Evolutionary conservation across 2,113 vertebrate genomes (phyloP), one percentile per base, ranked within the genome.

Genomic region (Corythaixoides concolor): DNA sequence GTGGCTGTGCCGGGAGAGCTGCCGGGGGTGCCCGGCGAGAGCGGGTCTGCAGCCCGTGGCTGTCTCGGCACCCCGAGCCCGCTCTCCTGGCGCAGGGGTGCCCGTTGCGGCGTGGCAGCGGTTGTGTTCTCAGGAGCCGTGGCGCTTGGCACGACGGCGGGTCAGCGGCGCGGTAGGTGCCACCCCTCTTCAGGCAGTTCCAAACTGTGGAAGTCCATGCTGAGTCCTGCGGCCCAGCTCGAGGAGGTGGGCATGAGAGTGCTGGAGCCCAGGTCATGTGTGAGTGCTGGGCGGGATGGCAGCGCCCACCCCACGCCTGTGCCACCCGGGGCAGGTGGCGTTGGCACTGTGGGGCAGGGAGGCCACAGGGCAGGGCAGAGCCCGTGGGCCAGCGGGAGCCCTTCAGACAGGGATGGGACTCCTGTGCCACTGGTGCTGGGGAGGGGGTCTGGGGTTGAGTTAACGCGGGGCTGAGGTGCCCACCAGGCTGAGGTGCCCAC

Each of bases 71-170:
- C 45, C 39, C 60, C 2, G 11, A 8, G 55, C 2, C 26, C 39
- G 14, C 33, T 5, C 43, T 70, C 24, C 19, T 1, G 56, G 89
- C 3, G 12, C 73, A 1, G 55, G 6, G 21, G 9, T 12, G 50
- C 43, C 50, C 58, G 35, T 6, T 2, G 66, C 2, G 1, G 20
- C 3, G 1, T 8, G 35, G 43, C 16, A 3, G 56, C 23, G 2
- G 6, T 1, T 4, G 35, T 6, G 35, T 10, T 35, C 63, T 21
- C 39, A 39, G n/a, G n/a, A 23, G 22, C 56, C 4, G 30, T 4
- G 28, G 6, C 4, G 2, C 19, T 19, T 1, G 62, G 47, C 32
- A 5, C 0, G 3, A 2, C 28, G 0, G 8, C 1, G 6, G 59
- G 15, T 5, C 5, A 13, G 49, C 62, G 4, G 60, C 2, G 1